Base-by-base conservation (phyloP, 2,888 invertebrate species). In the Latrodectus elegans region DNA sequence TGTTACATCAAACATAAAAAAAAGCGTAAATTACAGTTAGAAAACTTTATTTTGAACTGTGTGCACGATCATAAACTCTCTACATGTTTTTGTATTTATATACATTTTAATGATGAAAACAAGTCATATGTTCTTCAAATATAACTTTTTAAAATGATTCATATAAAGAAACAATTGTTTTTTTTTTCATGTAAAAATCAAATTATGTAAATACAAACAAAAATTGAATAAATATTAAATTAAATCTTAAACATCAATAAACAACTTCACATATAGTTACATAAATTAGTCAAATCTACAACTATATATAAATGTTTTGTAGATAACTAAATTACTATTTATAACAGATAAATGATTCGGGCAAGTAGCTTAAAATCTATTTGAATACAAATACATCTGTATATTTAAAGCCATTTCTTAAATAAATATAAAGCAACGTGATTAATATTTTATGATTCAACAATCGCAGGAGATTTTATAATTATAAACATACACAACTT, bases 41-140 rank as follows among this genome's bases (percentile, higher is more conserved):
- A 85, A 85, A 85, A 80, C 26, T 85, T 85, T 68, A 75, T 85
- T 81, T 85, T 80, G 67, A 78, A 85, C 73, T 85, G 85, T 70
- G 75, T 79, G 79, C 84, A 80, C 55, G 79, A 74, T 79, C 79
- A 85, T 38, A 85, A 80, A 75, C 52, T 12, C 22, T 85, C 79
- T 79, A 79, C 68, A 68, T n/a, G 26, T 64, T 78, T 38, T 38
- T 38, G 72, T 84, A 84, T 85, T 74, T 85, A 85, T 78, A 85
- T 74, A 68, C 53, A 74, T 73, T 60, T 49, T 26, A 79, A 67
- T 52, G 68, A 75, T 74, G 68, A 73, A 71, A 83, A 79, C 49
- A 76, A 60, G 12, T 60, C n/a, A 60, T n/a, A 60, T 60, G 0
- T 60, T 38, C 38, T 38, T 38, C 38, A 38, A 38, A 38, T 38